phyloP scores from a whole-genome alignment of 2,113 vertebrate genomes.

The Damaliscus lunatus region DNA sequence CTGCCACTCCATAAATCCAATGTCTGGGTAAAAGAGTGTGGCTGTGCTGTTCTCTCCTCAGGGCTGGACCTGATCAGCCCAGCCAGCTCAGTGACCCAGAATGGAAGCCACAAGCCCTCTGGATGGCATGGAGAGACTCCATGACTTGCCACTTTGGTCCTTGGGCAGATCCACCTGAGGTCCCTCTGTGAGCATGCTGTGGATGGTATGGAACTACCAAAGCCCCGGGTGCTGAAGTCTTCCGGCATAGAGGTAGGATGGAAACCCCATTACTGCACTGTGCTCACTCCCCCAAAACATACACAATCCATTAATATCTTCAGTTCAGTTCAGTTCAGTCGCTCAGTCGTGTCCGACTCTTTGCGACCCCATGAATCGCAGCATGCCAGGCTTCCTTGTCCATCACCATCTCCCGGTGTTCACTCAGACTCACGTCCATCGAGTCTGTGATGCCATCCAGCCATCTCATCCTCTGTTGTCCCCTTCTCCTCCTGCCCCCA shows the following conservation, averaged over 20 bases:
- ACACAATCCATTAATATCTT: not conserved
- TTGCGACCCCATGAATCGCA: no score
- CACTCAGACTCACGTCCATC: no score
- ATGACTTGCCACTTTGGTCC: not conserved
- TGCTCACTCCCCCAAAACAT: not conserved
- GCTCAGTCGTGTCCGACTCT: no score
- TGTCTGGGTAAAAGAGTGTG: not conserved
- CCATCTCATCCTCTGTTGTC: no score
- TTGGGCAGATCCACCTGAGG: not conserved
- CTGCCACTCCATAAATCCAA: not conserved
- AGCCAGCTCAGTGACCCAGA: not conserved
- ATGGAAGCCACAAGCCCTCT: not conserved
- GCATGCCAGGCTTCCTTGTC: no score
- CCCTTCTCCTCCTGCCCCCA: no score
- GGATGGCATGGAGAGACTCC: not conserved
- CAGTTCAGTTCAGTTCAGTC: no score
- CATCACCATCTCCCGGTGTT: no score
- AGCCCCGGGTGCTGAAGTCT: not conserved
- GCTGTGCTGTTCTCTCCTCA: not conserved
- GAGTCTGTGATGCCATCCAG: no score
- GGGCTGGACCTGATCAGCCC: not conserved
- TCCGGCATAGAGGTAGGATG: not conserved
- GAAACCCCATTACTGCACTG: not conserved
- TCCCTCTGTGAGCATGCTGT: not conserved
- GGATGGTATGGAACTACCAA: not conserved